Evolutionary conservation across 2,113 vertebrate species (phyloP).

Genomic region (Xiphorhynchus elegans): DNA sequence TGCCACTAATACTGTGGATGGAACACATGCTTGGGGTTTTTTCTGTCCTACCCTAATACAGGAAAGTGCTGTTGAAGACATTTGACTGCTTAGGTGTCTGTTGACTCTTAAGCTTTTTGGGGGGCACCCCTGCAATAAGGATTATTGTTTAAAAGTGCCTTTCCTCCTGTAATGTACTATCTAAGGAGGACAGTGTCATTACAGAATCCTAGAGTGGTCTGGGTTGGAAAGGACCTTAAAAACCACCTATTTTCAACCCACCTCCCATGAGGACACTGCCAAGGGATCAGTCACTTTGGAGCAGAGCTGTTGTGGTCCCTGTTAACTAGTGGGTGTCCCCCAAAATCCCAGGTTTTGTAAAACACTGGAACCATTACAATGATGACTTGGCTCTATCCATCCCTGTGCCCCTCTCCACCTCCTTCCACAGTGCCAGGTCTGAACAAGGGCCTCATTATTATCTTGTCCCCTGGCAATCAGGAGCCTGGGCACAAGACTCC

Average conservation of each 20-base stretch:
- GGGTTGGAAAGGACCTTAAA: not conserved
- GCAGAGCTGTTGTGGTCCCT: not conserved
- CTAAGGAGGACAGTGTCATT: not conserved
- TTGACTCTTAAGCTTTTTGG: not conserved
- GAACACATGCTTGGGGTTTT: not conserved
- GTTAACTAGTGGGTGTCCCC: not conserved
- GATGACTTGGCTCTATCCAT: not conserved
- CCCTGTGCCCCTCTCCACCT: not conserved
- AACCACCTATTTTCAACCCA: not conserved
- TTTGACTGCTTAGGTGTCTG: not conserved
- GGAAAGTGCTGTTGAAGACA: not conserved
- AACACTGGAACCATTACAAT: not conserved
- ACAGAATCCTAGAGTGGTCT: not conserved
- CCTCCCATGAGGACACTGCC: not conserved
- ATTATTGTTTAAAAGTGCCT: not conserved
- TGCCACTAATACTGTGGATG: fast-evolving
- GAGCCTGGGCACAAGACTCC: not conserved
- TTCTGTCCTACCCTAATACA: not conserved
- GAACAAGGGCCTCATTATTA: not conserved
- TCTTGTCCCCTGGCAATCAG: not conserved
- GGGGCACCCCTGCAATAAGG: not conserved
- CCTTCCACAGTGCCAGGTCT: fast-evolving
- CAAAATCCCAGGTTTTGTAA: not conserved
- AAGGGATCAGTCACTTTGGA: not conserved
- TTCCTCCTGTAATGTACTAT: not conserved